Evolutionary conservation across 2,888 invertebrate genomes (phyloP).

Genomic region (Dendrolimus pini): DNA sequence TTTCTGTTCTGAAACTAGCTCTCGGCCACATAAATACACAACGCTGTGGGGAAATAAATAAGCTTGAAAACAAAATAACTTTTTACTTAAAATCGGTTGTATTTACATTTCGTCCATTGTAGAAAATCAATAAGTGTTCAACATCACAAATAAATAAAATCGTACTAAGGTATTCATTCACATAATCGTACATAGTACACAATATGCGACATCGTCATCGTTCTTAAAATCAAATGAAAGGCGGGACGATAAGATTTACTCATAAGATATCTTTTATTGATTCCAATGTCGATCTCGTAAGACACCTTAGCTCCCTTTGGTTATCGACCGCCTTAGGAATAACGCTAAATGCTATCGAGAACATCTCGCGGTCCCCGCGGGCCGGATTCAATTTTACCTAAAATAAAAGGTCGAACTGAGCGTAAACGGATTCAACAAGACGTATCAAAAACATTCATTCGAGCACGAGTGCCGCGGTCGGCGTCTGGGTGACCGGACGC

Average conservation of each 20-base stretch:
- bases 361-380: conserved; percentile 26
- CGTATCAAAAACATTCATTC: conserved; percentile 39
- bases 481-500: conserved; percentile 31
- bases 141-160: conserved; percentile 77
- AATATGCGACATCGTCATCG: conserved; percentile 57
- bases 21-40: conserved; percentile 4
- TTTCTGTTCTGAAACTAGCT: background rate
- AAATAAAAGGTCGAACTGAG: conserved; percentile 10
- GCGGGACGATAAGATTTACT: conserved; percentile 61
- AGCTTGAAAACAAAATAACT: conserved; percentile 72
- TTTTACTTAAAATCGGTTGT: conserved; percentile 77
- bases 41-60: conserved; percentile 58
- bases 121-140: conserved; percentile 74
- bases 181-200: conserved; percentile 63
- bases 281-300: conserved; percentile 54
- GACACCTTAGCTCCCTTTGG: conserved; percentile 55
- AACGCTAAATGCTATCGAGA: conserved; percentile 52
- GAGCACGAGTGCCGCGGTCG: conserved; percentile 32
- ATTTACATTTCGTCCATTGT: conserved; percentile 76
- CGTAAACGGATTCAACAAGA: conserved; percentile 47
- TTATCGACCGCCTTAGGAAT: conserved; percentile 48
- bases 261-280: conserved; percentile 54
- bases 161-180: conserved; percentile 71
- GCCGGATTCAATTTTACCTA: conserved; percentile 12
- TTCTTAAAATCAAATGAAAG: conserved; percentile 67